Base-by-base conservation (phyloP, 2,797 vertebrate species). In the Diglossa cyanea region DNA sequence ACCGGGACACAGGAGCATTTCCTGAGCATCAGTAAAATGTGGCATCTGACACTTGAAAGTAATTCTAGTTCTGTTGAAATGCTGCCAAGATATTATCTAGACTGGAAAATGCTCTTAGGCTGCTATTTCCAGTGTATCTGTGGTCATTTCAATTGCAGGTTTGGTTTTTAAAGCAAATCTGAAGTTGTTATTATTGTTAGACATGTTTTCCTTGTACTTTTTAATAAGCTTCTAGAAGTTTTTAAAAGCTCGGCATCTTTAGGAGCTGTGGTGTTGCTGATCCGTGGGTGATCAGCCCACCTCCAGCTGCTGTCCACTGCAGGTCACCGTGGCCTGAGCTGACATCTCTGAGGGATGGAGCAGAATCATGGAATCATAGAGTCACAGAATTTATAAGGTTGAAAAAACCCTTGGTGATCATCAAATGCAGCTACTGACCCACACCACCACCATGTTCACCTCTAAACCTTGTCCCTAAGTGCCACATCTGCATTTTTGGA, bases 211-310 rank as follows among this genome's bases (percentile, higher is more conserved):
- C 25, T 7, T 40, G 11, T 15, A 39, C 18, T 57, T 63, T 55
- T 35, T 2, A 20, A 19, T 9, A 12, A 50, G 0, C 21, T 58
- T 81, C 61, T 11, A 0, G 13, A 30, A 39, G 31, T 37, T 26
- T 11, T 1, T 3, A 3, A 40, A 15, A 18, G 0, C 51, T 65
- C 24, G 4, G 42, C 17, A 1, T 9, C 50, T 45, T 6, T 4
- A 48, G 68, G 44, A 20, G 23, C 55, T n/a, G 70, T 48, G 55
- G 9, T 55, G 62, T 21, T 55, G 31, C 45, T 71, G 86, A 9
- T 11, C 31, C 2, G 0, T 2, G 7, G 44, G n/a, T 25, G 2
- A n/a, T 5, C 8, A 9, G 30, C 68, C 4, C 53, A 18, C 11
- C 55, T 31, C n/a, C 15, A 31, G 23, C 54, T 58, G 18, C 50